Evolutionary conservation across 2,888 invertebrate species (phyloP), one percentile per base, ranked within the genome.

Genomic region (Harmothoe impar): DNA sequence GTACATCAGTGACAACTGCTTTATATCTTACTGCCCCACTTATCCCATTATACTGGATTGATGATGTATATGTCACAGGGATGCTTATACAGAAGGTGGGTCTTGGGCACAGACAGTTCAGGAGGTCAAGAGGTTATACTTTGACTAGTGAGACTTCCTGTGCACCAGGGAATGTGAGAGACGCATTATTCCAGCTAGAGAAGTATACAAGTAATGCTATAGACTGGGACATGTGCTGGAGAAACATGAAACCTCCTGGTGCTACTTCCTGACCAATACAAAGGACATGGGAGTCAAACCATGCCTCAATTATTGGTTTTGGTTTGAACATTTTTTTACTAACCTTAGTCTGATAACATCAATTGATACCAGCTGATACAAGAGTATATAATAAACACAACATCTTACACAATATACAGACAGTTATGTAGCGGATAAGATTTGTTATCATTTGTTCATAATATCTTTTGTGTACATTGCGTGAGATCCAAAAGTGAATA

Each of bases 21-120:
- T 78, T 94, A 0, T 93, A 93, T 77, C 68, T 89, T 3, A 91
- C 92, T 1, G 93, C 94, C 17, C 86, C 85, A 43, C 43, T 86
- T 1, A 92, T 93, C 35, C 92, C 92, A 72, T 91, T 91, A 78
- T 94, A 92, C 91, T 94, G 94, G 94, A 92, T 94, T 17, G 94
- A 94, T 90, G 94, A 94, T 91, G 94, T 94, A 0, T 94, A 93
- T 89, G 92, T 94, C 5, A 94, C 94, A 0, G 94, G 94, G 12
- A 91, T 94, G 43, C 91, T 94, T 17, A 91, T 93, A 0, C 88
- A 92, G 17, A 91, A 92, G 77, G 89, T 91, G 20, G 93, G 93
- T 0, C 89, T 93, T 3, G 29, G 35, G 0, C 90, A 89, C 78
- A 90, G 15, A 62, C 51, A 35, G 33, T 91, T 91, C 85, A 23